A percentile compares a stretch with the other conserved stretches of the same genome.
These are phyloP conservation scores for Siphamia tubifer DNA, from an alignment of 2,113 vertebrate species.

Conservation along the genomic window DNA sequence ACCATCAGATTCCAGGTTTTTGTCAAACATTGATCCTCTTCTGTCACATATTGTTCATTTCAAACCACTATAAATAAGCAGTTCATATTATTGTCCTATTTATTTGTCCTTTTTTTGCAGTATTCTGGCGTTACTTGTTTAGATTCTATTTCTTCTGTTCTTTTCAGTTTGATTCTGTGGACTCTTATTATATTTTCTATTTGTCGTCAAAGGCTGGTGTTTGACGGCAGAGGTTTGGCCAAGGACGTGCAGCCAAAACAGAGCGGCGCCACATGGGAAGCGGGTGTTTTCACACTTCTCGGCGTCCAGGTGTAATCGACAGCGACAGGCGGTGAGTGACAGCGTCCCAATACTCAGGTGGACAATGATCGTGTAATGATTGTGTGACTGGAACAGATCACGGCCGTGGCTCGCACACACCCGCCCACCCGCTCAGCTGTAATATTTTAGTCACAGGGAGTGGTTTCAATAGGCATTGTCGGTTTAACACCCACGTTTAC, in stretches of 20 bases:
- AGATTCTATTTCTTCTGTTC: no score
- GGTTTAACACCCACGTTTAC: conserved; percentile 34
- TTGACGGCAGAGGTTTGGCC: conserved; percentile 58
- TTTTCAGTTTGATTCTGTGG: no score
- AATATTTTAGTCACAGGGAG: conserved; percentile 60
- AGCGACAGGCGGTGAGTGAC: conserved; percentile 72
- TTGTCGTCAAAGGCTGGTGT: no score
- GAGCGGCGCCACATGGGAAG: conserved; percentile 61
- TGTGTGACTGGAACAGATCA: conserved; percentile 68
- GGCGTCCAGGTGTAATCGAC: conserved; percentile 58
- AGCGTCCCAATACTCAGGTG: conserved; percentile 67
- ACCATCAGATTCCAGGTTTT: no score
- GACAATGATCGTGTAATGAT: conserved; percentile 71
- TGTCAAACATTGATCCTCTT: no score
- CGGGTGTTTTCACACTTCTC: conserved; percentile 69
- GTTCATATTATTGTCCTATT: no score
- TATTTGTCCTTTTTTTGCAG: no score
- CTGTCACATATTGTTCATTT: no score
- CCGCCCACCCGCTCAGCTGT: conserved; percentile 21
- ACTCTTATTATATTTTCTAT: no score
- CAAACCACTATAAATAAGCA: no score
- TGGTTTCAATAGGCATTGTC: conserved; percentile 23
- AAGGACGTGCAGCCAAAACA: conserved; percentile 49
- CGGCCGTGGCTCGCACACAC: no score
- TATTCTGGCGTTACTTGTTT: no score